Evolutionary conservation across 2,113 vertebrate genomes (phyloP), one percentile per base, ranked within the genome.

Genomic region (Hyperopisus bebe): DNA sequence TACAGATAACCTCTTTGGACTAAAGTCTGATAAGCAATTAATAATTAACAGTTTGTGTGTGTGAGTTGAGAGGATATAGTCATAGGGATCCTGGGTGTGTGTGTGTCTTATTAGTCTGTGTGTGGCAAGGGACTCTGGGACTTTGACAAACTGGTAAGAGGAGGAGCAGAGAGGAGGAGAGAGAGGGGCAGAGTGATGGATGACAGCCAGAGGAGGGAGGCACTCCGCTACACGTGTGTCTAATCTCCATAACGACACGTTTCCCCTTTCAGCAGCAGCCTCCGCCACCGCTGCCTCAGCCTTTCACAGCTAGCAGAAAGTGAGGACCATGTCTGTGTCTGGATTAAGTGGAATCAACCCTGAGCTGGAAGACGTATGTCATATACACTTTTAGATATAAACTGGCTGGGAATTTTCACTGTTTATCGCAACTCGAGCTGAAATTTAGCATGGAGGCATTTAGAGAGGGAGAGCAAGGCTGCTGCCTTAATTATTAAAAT

Each of bases 41-140:
- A 46, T 46, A 83, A 83, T 77, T 47, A 84, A 46, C 42, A 84
- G 82, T n/a, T 42, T 90, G 48, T 90, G 82, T 90, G 85, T 47
- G 46, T 86, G 82, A 90, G 58, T 89, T 5, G 86, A 91, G 90
- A 51, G 91, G 87, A 27, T 58, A n/a, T 55, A 58, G 74, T 42
- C 74, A 80, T 91, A 87, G 92, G 91, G 90, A 86, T 90, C 89
- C 66, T 51, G 89, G 3, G 24, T 24, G 24, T 24, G 21, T 90
- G 84, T 93, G 91, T 92, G 93, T 86, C 17, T 21, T 21, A 10
- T 62, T 77, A 48, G 84, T 83, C 24, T 86, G 88, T 89, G 85
- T 42, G 31, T 66, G 84, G 42, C 53, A 62, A 53, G 50, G 85
- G 85, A 53, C 15, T 55, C 50, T 62, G 55, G 88, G 47, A 17